These are phyloP conservation scores for Phasianus colchicus DNA, from an alignment of 2,113 vertebrate species.

Conservation along the genomic window DNA sequence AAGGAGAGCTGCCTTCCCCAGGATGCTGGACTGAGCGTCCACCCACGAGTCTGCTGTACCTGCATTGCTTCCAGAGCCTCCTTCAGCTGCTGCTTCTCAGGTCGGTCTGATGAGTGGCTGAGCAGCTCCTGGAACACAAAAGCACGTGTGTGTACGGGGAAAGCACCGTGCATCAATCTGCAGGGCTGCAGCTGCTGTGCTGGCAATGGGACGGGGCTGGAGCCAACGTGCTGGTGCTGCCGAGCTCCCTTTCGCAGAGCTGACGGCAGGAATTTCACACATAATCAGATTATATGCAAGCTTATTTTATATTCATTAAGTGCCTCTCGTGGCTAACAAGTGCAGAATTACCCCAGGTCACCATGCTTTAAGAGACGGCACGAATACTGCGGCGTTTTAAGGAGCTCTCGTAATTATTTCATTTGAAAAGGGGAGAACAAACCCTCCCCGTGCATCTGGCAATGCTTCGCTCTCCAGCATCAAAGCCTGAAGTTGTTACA, in stretches of 20 bases:
- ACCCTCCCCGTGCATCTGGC: not conserved
- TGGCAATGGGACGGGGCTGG: not conserved
- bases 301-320: conserved; percentile 67
- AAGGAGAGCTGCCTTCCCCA: not conserved
- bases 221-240: not conserved
- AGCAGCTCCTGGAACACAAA: conserved; percentile 86
- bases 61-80: conserved; percentile 98
- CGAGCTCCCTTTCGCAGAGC: not conserved
- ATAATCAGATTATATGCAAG: conserved; percentile 66
- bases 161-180: not conserved
- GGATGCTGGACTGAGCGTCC: not conserved
- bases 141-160: not conserved
- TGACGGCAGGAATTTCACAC: conserved; percentile 58
- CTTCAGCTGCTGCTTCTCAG: conserved; percentile 92
- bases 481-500: not conserved
- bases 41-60: conserved; percentile 60
- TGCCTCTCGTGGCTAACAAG: conserved; percentile 45
- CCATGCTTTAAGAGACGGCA: not conserved
- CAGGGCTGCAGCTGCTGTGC: not conserved
- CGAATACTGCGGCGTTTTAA: conserved; percentile 16
- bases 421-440: not conserved
- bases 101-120: conserved; percentile 90
- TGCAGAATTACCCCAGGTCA: conserved; percentile 53
- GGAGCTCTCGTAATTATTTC: conserved; percentile 23
- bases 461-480: not conserved